These are phyloP conservation scores for Asobara japonica DNA, from an alignment of 1,140 invertebrate species.

Conservation along the genomic window DNA sequence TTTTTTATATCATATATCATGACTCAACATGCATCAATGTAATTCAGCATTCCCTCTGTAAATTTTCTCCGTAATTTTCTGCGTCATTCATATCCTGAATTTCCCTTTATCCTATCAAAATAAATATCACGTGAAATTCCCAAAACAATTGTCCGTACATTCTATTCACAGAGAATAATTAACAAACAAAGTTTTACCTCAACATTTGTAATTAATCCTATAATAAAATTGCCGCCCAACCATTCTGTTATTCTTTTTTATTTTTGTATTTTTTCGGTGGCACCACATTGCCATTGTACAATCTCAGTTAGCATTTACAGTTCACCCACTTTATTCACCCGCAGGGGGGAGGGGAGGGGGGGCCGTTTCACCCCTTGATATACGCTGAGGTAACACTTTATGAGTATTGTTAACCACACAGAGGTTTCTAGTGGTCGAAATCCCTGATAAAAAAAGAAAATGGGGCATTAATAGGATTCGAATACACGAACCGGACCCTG, in stretches of 20 bases:
- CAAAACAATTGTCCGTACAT: neutral
- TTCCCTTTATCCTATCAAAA: neutral
- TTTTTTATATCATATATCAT: conserved; percentile 1
- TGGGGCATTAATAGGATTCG: neutral
- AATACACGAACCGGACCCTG: neutral
- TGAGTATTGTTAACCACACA: conserved; percentile 17
- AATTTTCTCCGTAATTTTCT: neutral
- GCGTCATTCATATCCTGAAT: neutral
- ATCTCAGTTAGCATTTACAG: neutral
- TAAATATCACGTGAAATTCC: neutral
- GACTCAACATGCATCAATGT: neutral
- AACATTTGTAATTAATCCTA: neutral
- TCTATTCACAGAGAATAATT: neutral
- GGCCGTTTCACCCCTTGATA: neutral
- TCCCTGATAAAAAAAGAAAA: conserved; percentile 1
- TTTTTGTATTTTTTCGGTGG: no score
- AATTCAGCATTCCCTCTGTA: neutral
- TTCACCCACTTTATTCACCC: neutral
- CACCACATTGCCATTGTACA: neutral
- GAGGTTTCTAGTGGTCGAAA: neutral
- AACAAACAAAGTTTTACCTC: neutral
- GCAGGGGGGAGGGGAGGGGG: no score
- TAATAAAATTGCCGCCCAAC: neutral
- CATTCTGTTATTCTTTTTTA: neutral
- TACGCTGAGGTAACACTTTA: conserved; percentile 16